Conservation (phyloP, 2,888 invertebrate genomes). For the Meiosimyza decipiens region DNA sequence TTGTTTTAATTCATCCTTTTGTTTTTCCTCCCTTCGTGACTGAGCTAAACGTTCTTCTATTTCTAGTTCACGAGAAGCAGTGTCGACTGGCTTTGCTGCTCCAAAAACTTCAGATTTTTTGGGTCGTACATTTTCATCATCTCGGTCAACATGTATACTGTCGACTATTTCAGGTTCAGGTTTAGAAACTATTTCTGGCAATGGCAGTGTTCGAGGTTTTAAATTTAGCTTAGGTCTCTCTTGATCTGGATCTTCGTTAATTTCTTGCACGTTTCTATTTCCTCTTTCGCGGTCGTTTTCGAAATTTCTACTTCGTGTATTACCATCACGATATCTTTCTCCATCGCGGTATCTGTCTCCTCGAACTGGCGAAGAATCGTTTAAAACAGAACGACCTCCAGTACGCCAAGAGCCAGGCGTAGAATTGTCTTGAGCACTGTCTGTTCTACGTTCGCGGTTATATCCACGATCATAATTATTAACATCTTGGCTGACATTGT, state of each 20-base stretch:
- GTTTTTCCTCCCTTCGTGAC: constrained; percentile 63
- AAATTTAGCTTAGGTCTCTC: constrained; percentile 81
- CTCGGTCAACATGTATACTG: constrained; percentile 31
- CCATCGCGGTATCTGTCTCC: constrained; percentile 54
- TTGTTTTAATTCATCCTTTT: constrained; percentile 50
- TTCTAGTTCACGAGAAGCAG: constrained; percentile 87
- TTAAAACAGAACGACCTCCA: constrained; percentile 50
- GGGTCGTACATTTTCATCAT: constrained; percentile 40
- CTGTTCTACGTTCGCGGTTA: constrained; percentile 53
- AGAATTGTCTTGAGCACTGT: constrained; percentile 51
- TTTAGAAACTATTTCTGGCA: constrained; percentile 69
- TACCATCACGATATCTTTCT: constrained; percentile 63
- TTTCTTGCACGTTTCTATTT: constrained; percentile 46
- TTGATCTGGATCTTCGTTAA: constrained; percentile 47
- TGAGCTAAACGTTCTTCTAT: constrained; percentile 88
- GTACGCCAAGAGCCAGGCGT: constrained; percentile 62
- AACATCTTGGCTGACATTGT: constrained; percentile 62
- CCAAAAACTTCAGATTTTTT: constrained; percentile 81
- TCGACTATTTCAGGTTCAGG: constrained; percentile 55
- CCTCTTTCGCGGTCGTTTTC: constrained; percentile 66
- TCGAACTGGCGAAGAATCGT: constrained; percentile 56
- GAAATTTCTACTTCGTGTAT: constrained; percentile 56
- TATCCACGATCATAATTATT: constrained; percentile 51
- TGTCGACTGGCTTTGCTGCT: constrained; percentile 95
- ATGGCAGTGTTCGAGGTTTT: constrained; percentile 82